Percentiles rank a stretch among this genome's conserved stretches.
Evolutionary conservation across 64 coral and sea anemone genomes (phyloP).

Genomic region (Trachythela sp.): DNA sequence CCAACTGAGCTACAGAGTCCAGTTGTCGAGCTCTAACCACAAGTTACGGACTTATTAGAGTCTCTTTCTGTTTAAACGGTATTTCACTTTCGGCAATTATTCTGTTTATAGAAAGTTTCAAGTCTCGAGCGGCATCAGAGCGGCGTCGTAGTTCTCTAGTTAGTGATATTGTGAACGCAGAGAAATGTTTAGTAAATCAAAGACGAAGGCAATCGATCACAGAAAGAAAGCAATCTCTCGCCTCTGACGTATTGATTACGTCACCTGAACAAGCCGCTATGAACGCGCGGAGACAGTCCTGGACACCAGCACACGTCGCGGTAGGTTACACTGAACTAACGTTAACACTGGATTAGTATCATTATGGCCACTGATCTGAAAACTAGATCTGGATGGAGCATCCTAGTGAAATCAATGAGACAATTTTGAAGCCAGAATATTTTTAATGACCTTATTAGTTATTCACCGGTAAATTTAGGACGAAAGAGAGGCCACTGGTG

Average conservation of each 20-base stretch:
- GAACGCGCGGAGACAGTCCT: neutral
- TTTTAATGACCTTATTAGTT: too few species aligned
- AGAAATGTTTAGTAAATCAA: neutral
- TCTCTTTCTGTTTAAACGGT: too few species aligned
- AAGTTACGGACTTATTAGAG: too few species aligned
- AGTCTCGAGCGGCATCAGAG: neutral
- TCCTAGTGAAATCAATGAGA: too few species aligned
- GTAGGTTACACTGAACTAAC: neutral
- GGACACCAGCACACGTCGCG: neutral
- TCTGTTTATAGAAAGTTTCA: neutral
- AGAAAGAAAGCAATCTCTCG: slow-evolving; percentile 38
- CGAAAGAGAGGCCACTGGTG: too few species aligned
- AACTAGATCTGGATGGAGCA: neutral
- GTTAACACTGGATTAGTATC: neutral
- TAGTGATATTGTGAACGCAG: slow-evolving; percentile 39
- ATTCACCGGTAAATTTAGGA: too few species aligned
- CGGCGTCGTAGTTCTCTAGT: slow-evolving; percentile 40
- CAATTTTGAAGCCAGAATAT: too few species aligned
- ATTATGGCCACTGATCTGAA: neutral
- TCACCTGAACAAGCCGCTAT: neutral
- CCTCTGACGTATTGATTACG: slow-evolving; percentile 37
- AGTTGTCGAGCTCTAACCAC: too few species aligned
- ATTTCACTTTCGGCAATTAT: neutral
- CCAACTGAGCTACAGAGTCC: too few species aligned
- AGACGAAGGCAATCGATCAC: neutral